Percentiles rank a stretch among this genome's conserved stretches.
These are phyloP conservation scores for Brachionus asplanchnoidis DNA, from an alignment of 1,140 invertebrate genomes.

Conservation along the genomic window DNA sequence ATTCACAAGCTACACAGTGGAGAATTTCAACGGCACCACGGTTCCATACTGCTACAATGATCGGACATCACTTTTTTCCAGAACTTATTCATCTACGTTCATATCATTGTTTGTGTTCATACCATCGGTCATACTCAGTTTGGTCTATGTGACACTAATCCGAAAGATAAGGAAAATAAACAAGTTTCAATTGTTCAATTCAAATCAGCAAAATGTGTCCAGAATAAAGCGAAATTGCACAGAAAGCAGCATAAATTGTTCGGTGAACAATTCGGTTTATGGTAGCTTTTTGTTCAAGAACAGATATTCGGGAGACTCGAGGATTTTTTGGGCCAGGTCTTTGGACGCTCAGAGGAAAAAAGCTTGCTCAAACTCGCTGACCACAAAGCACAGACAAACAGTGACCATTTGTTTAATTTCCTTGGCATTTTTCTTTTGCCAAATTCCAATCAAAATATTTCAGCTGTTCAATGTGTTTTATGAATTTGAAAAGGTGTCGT, in stretches of 20 bases:
- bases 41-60: not conserved
- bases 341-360: not conserved
- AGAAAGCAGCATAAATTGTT: not conserved
- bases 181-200: not conserved
- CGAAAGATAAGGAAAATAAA: not conserved
- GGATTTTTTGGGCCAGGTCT: not conserved
- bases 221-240: not conserved
- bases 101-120: slow-evolving; percentile 25
- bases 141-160: not conserved
- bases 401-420: slow-evolving; percentile 26
- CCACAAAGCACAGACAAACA: slow-evolving; percentile 6
- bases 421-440: slow-evolving; percentile 39
- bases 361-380: not conserved
- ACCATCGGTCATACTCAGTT: not conserved
- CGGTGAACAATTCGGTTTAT: not conserved
- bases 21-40: not conserved
- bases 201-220: not conserved
- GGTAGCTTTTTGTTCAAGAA: not conserved
- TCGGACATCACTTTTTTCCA: not conserved
- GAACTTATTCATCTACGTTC: not conserved
- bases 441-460: slow-evolving; percentile 32
- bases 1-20: not conserved
- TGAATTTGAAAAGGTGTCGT: not conserved
- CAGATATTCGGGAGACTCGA: not conserved
- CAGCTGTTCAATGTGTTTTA: slow-evolving; percentile 21